Base-by-base conservation (phyloP, 2,888 invertebrate genomes). In the Achlya flavicornis region DNA sequence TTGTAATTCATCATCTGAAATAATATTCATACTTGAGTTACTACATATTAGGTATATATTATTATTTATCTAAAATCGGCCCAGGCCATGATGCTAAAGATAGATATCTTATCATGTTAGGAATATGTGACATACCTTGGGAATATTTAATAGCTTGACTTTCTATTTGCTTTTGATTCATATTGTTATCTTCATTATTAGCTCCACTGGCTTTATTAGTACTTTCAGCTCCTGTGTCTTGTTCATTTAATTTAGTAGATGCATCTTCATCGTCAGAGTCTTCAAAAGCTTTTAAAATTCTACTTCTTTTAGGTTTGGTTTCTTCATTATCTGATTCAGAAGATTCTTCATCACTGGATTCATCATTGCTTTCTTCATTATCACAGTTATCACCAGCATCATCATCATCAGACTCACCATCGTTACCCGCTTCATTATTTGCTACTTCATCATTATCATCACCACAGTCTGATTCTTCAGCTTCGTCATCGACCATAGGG, bases 201-300 rank as follows among this genome's bases (percentile, higher is more conserved):
- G 53, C 32, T 61, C 64, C 57, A 60, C 48, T 61, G 58, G 57
- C 58, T 32, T 38, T 41, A 12, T 41, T 70, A 43, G 7, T 60
- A 16, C 11, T 58, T 8, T 65, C 64, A 35, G 61, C 61, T 6
- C 26, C 43, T 14, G 33, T 62, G 43, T 3, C 16, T 33, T 58
- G 63, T 63, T 53, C 33, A 64, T 38, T 64, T 14, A 11, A 19
- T 67, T 70, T 71, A 7, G 61, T 58, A 19, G 43, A 53, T 14
- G 57, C 12, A 32, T 80, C 80, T 72, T 93, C 93, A 69, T 93
- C 92, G 78, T 93, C 93, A 1, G 93, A 93, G 77, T 93, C 93
- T 78, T 92, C 92, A 78, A 93, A 93, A 0, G 93, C 93, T 77
- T 92, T 93, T 62, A 93, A 80, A 67, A 93, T 93, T 74, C 93